Evolutionary conservation across 2,888 invertebrate genomes (phyloP), one percentile per base, ranked within the genome.

Genomic region (Amiota minor): DNA sequence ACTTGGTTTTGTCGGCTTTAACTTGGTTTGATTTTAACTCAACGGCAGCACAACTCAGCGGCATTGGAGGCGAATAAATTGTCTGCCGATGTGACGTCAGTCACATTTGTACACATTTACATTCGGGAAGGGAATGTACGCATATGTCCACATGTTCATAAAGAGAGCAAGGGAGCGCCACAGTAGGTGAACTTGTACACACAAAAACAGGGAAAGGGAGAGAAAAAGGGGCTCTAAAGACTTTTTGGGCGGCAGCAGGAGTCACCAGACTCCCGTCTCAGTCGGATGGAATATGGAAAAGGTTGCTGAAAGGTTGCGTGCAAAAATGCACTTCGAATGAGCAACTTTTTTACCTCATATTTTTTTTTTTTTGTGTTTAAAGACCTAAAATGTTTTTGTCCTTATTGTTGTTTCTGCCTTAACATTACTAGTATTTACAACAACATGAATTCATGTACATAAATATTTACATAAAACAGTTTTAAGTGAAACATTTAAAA

Each of bases 301-400:
- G 16, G 8, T 14, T 16, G 49, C 18, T 16, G 62, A 73, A 82
- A 83, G 81, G 81, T 86, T 83, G 86, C 86, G 86, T 86, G 86
- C 86, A 86, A 81, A 84, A 79, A 86, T 87, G 86, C 86, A 87
- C 81, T 84, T 83, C 85, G 80, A 75, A 79, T 68, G 62, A 59
- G 79, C 55, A 72, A 67, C 4, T 70, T 46, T 56, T 35, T 35
- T 35, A 6, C 35, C 4, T 35, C 2, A 6, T 14, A 35, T 45
- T 45, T 12, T 11, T 49, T 0, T 18, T 23, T 9, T n/a, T 18
- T 50, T 55, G 14, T 35, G 2, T 59, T 53, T 59, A 49, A 65
- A 67, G 73, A 71, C 70, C 59, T 55, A 12, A 47, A 49, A 50
- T 61, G 12, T 47, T 10, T 55, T 20, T 6, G 35, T 35, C 6